Base-by-base conservation (phyloP, 2,113 vertebrate species). In the Actenoides hombroni region DNA sequence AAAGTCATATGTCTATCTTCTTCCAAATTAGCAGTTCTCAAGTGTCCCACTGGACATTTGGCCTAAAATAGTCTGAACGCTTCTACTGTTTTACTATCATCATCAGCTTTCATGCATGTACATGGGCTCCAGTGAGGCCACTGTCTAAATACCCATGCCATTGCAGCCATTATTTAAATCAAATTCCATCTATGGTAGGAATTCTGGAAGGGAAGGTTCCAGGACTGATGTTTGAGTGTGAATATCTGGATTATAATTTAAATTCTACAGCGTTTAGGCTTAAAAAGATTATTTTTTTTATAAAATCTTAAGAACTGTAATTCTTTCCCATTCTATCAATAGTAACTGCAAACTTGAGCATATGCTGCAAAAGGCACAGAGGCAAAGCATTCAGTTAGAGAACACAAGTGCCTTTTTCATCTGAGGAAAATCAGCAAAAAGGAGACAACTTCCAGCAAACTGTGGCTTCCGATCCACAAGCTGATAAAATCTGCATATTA, bases 401-500 rank as follows among this genome's bases (percentile, higher is more conserved):
- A 95, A 70, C 90, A 96, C 94, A 96, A 96, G 95, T 93, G 92
- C 83, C 76, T 96, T 75, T 93, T 95, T 86, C 60, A 88, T 97
- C 92, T 88, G 88, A 95, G 88, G 73, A 75, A 95, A 96, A 96
- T 97, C 74, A 97, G 83, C 86, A 93, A 83, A 86, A 92, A 88
- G 59, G 76, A 92, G 88, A 75, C 95, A 94, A 95, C 85, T 92
- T 90, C 73, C 71, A 96, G 92, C 63, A 80, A 96, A 96, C 88
- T 90, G 82, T 90, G 64, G 88, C 93, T 96, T 96, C 93, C 53
- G 76, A 96, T 95, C 73, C 49, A 78, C 90, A 86, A 68, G 94
- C 95, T 90, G 93, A 94, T 97, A 92, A 97, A 94, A 96, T 96
- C 93, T 97, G 96, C 88, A 51, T 90, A 88, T 97, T 96, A 96